Evolutionary conservation across 1,140 invertebrate genomes (phyloP).

Genomic region (Cataglyphis hispanica): DNA sequence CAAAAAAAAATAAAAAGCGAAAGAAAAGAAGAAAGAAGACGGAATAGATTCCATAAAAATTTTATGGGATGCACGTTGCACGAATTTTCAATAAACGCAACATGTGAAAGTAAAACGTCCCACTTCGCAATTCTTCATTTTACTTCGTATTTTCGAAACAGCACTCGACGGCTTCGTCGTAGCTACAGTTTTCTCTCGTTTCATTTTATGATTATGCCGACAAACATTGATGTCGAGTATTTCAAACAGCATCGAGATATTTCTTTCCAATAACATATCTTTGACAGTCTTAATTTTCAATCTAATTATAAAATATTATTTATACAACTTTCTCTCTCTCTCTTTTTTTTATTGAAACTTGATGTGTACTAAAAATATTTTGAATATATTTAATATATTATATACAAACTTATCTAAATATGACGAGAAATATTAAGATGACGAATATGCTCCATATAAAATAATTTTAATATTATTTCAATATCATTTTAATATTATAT

Average conservation of each 20-base stretch:
- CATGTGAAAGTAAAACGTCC: background rate
- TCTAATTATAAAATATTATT: background rate
- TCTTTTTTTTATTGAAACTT: no score
- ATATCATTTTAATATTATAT: background rate
- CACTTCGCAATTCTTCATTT: constrained; percentile 36
- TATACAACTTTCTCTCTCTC: no score
- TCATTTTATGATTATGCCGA: constrained; percentile 39
- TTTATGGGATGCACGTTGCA: constrained; percentile 22
- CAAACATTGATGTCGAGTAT: background rate
- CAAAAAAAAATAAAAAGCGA: background rate
- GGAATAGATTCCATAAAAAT: constrained; percentile 11
- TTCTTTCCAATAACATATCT: background rate
- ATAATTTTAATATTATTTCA: no score
- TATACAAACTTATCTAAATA: background rate
- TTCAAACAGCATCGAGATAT: background rate
- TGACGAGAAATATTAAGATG: no score
- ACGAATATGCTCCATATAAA: no score
- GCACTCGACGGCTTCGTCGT: background rate
- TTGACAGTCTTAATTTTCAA: background rate
- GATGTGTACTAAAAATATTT: no score
- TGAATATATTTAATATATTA: background rate
- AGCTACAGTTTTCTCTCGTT: constrained; percentile 39
- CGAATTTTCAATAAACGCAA: constrained; percentile 30
- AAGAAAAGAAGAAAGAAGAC: background rate
- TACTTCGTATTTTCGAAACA: constrained; percentile 13